Base-by-base conservation (phyloP, 2,888 invertebrate species). In the Acleris cristana region DNA sequence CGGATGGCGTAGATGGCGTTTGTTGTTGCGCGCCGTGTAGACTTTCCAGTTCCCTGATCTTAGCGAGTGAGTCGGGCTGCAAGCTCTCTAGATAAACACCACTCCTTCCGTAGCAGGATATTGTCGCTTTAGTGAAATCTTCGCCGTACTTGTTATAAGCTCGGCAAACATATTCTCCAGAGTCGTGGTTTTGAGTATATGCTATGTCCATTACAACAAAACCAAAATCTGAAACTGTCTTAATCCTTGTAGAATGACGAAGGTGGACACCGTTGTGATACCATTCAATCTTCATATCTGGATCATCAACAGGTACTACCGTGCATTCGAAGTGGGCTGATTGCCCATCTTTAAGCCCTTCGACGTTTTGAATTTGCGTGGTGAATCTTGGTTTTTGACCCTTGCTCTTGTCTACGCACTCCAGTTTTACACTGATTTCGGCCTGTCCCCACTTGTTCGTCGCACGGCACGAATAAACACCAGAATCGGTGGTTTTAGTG, bases 241-340 rank as follows among this genome's bases (percentile, higher is more conserved):
- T 98, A 79, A 98, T 98, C 72, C 99, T 95, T 23, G 96, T 97
- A 3, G 97, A 97, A 82, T 98, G 97, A 66, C 97, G 95, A 74
- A 99, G 89, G 0, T 98, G 97, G 79, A 97, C 94, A 6, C 98
- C 98, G 84, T 99, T 98, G 81, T 98, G 98, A 92, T 97, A 99
- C 99, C 99, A 99, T 91, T 99, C 99, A 26, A 98, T 97, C 82
- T 96, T 96, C 90, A 99, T 95, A 53, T 97, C 95, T 3, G 98
- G 98, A 88, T 99, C 99, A 71, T 98, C 98, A 8, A 98, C 97
- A 3, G 99, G 99, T 19, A 98, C 95, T 57, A 99, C 94, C 3
- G 97, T 98, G 82, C 98, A 98, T 90, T 99, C 99, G 84, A 98
- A 98, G 92, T 98, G 98, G 70, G 97, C 98, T 0, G 98, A 96